Evolutionary conservation across 2,888 invertebrate genomes (phyloP), one percentile per base, ranked within the genome.

Genomic region (Chrysodeixis includens): DNA sequence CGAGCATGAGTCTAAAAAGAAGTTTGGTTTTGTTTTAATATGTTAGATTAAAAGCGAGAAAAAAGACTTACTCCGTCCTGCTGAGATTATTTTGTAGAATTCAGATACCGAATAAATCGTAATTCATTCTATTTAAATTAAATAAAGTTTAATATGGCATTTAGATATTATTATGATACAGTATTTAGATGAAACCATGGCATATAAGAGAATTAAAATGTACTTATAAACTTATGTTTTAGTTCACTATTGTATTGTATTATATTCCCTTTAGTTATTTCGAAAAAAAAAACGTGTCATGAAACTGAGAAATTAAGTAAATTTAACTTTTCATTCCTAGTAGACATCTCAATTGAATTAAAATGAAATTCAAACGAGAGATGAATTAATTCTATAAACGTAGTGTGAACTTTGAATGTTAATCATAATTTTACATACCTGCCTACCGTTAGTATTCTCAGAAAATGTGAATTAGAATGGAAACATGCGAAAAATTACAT

Each of bases 391-490:
- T 49, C 14, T 12, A 46, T 16, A 58, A 49, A 9, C 20, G 12
- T 26, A 51, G 16, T 16, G 35, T 26, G 55, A 66, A 76, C 53
- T 44, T 46, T 26, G 26, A 40, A 60, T 35, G 35, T 62, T 72
- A 56, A 65, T 66, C 69, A 74, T 78, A 74, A 74, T 59, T 62
- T 54, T 22, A 57, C 52, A 66, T 49, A 59, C 35, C 55, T 49
- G 56, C 35, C 55, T 49, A 60, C 40, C 52, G 16, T 65, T 63
- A 63, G 32, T 44, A 69, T 66, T 70, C 26, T 51, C 20, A 67
- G 56, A 66, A 26, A 79, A 26, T 55, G 20, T 66, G 58, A 67
- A 79, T 79, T 79, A 71, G 69, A 76, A 64, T 62, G 67, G 63
- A 79, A 79, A 68, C 65, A 79, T 63, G 62, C 63, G 51, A 57